A percentile compares a stretch with the other conserved stretches of the same genome.
Evolutionary conservation across 2,888 invertebrate genomes (phyloP).

Genomic region (Crepidodera aurea): DNA sequence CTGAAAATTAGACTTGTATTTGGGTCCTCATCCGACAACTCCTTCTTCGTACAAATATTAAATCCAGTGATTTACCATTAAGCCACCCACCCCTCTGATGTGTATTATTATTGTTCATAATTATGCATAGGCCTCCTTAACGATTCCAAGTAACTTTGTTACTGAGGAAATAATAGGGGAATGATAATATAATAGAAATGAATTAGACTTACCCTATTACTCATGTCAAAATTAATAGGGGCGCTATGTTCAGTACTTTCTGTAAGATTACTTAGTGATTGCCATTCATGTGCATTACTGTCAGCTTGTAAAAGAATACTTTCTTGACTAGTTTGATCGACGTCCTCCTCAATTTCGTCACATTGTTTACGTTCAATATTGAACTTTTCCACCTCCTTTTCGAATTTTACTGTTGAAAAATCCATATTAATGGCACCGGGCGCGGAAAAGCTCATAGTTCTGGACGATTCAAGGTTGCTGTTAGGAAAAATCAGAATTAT

Average conservation of each 20-base stretch:
- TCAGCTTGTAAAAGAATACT: constrained; percentile 55
- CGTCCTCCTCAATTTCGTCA: constrained; percentile 50
- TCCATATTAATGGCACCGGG: constrained; percentile 86
- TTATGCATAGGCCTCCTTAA: no score
- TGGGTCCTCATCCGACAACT: no score
- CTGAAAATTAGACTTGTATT: no score
- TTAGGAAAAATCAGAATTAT: not conserved
- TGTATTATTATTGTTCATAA: no score
- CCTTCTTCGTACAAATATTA: no score
- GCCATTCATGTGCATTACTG: constrained; percentile 74
- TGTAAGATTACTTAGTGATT: constrained; percentile 84
- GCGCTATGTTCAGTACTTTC: constrained; percentile 92
- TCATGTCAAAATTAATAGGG: constrained; percentile 91
- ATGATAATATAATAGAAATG: no score
- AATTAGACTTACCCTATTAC: constrained; percentile 80
- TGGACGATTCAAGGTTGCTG: constrained; percentile 74
- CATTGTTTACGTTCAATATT: constrained; percentile 56
- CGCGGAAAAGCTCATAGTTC: constrained; percentile 83
- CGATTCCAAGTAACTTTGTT: no score
- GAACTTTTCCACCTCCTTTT: constrained; percentile 63
- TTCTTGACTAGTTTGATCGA: constrained; percentile 60
- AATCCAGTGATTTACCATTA: no score
- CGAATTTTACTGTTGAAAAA: constrained; percentile 75
- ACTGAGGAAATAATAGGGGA: no score
- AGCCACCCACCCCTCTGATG: no score